Evolutionary conservation across 1,140 invertebrate species (phyloP).

Genomic region (Pachyrhynchus sulphureomaculatus): DNA sequence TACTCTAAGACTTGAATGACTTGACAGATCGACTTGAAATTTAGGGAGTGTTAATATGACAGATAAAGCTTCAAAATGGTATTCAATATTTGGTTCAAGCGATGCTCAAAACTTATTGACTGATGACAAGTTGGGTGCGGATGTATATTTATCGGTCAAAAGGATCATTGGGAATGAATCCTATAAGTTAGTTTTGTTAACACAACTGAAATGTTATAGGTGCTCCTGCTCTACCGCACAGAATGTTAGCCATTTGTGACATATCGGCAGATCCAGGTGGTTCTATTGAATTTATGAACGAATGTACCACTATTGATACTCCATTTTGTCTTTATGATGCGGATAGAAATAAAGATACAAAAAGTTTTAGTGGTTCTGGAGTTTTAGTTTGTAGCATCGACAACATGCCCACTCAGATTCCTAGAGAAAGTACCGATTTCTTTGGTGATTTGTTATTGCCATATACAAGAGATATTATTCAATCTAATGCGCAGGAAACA

Average conservation of each 20-base stretch:
- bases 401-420: conserved; percentile 99
- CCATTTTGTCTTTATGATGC: conserved; percentile 99
- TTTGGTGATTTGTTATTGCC: conserved; percentile 93
- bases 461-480: conserved; percentile 86
- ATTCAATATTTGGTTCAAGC: no score
- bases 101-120: no score
- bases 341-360: conserved; percentile 94
- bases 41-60: no score
- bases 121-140: no score
- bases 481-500: conserved; percentile 83
- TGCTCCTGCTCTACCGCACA: conserved; percentile 86
- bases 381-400: conserved; percentile 98
- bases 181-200: no score
- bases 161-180: no score
- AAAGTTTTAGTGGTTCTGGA: conserved; percentile 94
- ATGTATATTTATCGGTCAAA: no score
- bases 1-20: no score
- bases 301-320: conserved; percentile 98
- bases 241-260: conserved; percentile 92
- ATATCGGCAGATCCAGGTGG: conserved; percentile 95
- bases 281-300: conserved; percentile 99
- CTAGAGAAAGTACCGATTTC: conserved; percentile 94
- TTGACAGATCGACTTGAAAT: no score
- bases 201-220: no score
- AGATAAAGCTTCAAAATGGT: no score